Base-by-base conservation (phyloP, 2,113 vertebrate species). In the Hypocryptadius cinnamomeus region DNA sequence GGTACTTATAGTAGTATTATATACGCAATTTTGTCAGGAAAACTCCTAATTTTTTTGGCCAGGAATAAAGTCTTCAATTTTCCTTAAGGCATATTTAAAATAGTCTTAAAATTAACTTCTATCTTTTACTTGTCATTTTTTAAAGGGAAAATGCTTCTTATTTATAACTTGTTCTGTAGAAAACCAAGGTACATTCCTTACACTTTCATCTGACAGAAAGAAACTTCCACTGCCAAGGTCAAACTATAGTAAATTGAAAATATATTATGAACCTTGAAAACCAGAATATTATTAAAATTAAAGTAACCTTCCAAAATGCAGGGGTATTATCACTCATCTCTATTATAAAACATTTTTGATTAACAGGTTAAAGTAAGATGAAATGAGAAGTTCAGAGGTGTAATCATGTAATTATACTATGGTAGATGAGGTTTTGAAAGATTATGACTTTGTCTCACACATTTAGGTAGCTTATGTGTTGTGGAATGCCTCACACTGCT, bases 281-380 rank as follows among this genome's bases (percentile, higher is more conserved):
- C 33, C 2, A 85, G 39, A 42, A 15, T 54, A 63, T 44, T 84
- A 74, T 74, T 91, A 54, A 85, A 92, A 81, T 71, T 81, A 42
- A 78, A 63, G 30, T 68, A 85, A 87, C 31, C n/a, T 78, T 83
- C 71, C 27, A 76, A 84, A 89, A 71, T 68, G 53, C 14, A 51
- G 5, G n/a, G 3, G 6, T 84, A 64, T 74, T 78, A 93, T 84
- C 45, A 45, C 25, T 91, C 28, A 85, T 51, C 37, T 61, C 24
- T 73, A 20, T 65, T 80, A 77, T 63, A 73, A 90, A 79, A 48
- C 30, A 73, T 30, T 92, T 95, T 89, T 74, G 10, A 70, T 89
- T 79, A 87, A 48, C 45, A 79, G 27, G 53, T 81, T 85, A 81
- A 88, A 78, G 24, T 37, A 78, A 93, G 53, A 80, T 71, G 44